These are phyloP conservation scores for Gymnobelideus leadbeateri DNA, from an alignment of 2,113 vertebrate species.

Conservation along the genomic window DNA sequence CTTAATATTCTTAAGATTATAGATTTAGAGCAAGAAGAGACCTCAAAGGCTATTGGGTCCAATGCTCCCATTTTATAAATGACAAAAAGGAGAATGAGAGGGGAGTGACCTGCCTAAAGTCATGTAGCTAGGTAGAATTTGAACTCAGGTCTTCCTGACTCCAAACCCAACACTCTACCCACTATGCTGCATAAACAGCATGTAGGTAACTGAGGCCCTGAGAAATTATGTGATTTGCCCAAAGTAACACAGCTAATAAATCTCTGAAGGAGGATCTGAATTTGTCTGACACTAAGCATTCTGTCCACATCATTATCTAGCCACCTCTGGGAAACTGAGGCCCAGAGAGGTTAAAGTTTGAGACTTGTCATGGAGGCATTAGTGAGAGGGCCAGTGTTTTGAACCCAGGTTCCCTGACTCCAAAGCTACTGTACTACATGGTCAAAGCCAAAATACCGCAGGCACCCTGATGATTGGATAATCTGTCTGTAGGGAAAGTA, in stretches of 20 bases:
- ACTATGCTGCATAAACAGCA: not conserved
- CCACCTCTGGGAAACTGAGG: not conserved
- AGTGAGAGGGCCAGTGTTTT: not conserved
- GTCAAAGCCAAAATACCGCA: not conserved
- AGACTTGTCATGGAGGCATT: not conserved
- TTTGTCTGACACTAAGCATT: not conserved
- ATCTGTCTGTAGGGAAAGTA: not conserved
- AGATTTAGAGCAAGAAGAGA: not conserved
- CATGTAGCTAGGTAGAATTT: not conserved
- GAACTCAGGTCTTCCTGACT: not conserved
- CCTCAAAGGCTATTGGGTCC: not conserved
- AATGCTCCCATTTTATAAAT: not conserved
- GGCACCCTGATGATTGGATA: not conserved
- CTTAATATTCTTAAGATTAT: not conserved
- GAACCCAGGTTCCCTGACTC: not conserved
- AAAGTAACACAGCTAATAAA: not conserved
- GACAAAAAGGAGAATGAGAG: not conserved
- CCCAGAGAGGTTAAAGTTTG: not conserved
- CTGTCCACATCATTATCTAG: not conserved
- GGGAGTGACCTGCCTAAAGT: not conserved
- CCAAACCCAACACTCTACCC: not conserved
- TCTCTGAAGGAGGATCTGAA: not conserved
- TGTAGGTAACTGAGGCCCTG: not conserved
- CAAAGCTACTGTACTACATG: not conserved
- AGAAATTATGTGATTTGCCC: not conserved